phyloP scores from a whole-genome alignment of 2,113 vertebrate genomes.

The Psephotus haematonotus region DNA sequence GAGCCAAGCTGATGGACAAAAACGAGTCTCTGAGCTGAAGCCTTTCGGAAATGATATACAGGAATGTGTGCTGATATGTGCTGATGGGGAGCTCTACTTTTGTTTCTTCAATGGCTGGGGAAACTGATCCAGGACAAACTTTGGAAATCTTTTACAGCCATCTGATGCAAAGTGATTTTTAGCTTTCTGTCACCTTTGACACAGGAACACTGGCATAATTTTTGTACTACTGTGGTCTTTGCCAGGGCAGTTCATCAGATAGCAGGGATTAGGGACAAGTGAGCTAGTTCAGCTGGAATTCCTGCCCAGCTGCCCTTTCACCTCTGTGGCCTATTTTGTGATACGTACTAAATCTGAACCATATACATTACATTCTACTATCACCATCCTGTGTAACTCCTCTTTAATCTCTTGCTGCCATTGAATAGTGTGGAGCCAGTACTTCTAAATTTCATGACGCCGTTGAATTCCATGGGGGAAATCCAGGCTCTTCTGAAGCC shows the following conservation, averaged over 20 bases:
- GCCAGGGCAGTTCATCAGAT: constrained; percentile 18
- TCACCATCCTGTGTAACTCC: constrained; percentile 17
- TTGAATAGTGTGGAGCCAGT: constrained; percentile 47
- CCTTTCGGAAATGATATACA: constrained; percentile 27
- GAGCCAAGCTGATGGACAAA: constrained; percentile 24
- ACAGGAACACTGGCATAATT: constrained; percentile 14
- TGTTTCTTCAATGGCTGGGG: constrained; percentile 16
- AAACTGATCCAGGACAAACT: constrained; percentile 36
- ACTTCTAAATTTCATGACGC: constrained; percentile 36
- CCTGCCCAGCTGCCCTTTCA: constrained; percentile 51
- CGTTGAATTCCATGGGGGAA: constrained; percentile 40
- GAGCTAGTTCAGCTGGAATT: constrained; percentile 35
- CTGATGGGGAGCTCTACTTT: background rate
- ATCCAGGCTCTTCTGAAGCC: constrained; percentile 14
- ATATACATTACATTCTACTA: constrained; percentile 30
- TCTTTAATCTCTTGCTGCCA: constrained; percentile 56
- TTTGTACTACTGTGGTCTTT: background rate
- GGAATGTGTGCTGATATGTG: constrained; percentile 49
- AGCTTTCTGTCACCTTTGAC: constrained; percentile 42
- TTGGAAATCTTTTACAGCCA: constrained; percentile 22
- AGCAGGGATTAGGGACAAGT: constrained; percentile 21
- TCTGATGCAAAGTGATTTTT: constrained; percentile 47
- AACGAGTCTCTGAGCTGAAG: background rate
- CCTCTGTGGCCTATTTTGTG: background rate
- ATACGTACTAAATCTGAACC: constrained; percentile 35